Conservation (phyloP, 2,113 vertebrate species). For the Melanostigma gelatinosum region DNA sequence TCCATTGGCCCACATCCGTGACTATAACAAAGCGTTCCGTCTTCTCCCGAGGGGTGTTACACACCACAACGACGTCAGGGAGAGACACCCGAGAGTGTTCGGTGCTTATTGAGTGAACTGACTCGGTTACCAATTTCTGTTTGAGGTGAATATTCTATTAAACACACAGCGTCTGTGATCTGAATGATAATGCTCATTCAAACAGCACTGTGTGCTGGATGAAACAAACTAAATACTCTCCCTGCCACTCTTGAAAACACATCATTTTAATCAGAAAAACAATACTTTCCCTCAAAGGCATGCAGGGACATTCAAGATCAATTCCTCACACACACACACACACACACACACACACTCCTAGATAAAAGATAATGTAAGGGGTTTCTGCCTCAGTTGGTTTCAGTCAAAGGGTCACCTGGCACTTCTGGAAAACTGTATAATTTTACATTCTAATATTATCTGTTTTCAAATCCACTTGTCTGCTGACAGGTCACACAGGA, state of each 20-base stretch:
- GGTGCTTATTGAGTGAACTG: slow-evolving; percentile 52
- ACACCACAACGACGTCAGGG: slow-evolving; percentile 39
- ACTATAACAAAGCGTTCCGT: slow-evolving; percentile 47
- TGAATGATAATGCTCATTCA: neutral
- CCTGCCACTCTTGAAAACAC: slow-evolving; percentile 40
- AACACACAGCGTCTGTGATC: slow-evolving; percentile 15
- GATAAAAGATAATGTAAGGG: slow-evolving; percentile 80
- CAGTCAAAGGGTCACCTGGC: slow-evolving; percentile 70
- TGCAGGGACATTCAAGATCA: slow-evolving; percentile 20
- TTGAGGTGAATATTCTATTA: slow-evolving; percentile 33
- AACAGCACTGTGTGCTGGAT: neutral
- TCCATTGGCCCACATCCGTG: slow-evolving; percentile 53
- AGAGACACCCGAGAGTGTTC: slow-evolving; percentile 21
- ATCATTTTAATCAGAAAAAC: slow-evolving; percentile 37
- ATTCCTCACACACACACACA: neutral
- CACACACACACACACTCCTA: neutral
- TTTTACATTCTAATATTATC: slow-evolving; percentile 69
- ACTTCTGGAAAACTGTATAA: slow-evolving; percentile 66
- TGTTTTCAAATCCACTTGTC: slow-evolving; percentile 51
- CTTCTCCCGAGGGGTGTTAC: slow-evolving; percentile 43
- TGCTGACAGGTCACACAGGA: slow-evolving; percentile 19
- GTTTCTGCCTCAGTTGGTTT: slow-evolving; percentile 82
- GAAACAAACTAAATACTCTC: neutral
- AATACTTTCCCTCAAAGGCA: slow-evolving; percentile 24
- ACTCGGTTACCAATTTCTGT: slow-evolving; percentile 35